Conservation (phyloP, 1,140 invertebrate species). For the Micrasema minimum region DNA sequence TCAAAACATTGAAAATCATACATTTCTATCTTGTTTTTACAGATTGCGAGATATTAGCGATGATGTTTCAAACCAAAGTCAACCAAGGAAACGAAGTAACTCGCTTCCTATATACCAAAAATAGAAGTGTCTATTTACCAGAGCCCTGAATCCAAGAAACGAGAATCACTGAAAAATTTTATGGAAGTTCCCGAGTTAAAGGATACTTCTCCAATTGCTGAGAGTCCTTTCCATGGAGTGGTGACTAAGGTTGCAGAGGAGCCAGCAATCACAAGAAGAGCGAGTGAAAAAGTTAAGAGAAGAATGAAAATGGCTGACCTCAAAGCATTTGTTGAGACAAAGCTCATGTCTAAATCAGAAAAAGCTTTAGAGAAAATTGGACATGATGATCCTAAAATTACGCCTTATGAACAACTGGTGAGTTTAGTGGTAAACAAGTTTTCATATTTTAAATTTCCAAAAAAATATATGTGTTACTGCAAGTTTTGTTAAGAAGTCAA, state of each 20-base stretch:
- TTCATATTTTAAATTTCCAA: too few species aligned
- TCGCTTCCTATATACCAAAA: slow-evolving; percentile 94
- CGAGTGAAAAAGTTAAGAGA: slow-evolving; percentile 84
- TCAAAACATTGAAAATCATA: not conserved
- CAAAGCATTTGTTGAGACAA: slow-evolving; percentile 90
- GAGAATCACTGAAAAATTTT: slow-evolving; percentile 77
- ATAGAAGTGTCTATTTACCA: slow-evolving; percentile 89
- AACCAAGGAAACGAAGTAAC: slow-evolving; percentile 85
- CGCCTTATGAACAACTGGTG: slow-evolving; percentile 66
- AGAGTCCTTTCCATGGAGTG: slow-evolving; percentile 63
- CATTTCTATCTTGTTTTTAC: slow-evolving; percentile 26
- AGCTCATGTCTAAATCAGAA: slow-evolving; percentile 89
- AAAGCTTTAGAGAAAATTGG: slow-evolving; percentile 91
- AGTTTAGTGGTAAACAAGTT: too few species aligned
- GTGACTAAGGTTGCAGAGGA: slow-evolving; percentile 67
- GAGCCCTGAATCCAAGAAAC: slow-evolving; percentile 75
- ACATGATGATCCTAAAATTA: slow-evolving; percentile 74
- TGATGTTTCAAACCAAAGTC: slow-evolving; percentile 77
- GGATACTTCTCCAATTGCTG: slow-evolving; percentile 68
- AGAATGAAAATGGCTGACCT: slow-evolving; percentile 91
- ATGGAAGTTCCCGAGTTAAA: slow-evolving; percentile 78
- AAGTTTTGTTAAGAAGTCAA: too few species aligned
- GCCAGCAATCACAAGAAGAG: slow-evolving; percentile 69
- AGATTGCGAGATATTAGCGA: slow-evolving; percentile 86
- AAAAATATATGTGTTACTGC: too few species aligned